These are phyloP conservation scores for Pipra filicauda DNA, from an alignment of 2,113 vertebrate species.

Conservation along the genomic window DNA sequence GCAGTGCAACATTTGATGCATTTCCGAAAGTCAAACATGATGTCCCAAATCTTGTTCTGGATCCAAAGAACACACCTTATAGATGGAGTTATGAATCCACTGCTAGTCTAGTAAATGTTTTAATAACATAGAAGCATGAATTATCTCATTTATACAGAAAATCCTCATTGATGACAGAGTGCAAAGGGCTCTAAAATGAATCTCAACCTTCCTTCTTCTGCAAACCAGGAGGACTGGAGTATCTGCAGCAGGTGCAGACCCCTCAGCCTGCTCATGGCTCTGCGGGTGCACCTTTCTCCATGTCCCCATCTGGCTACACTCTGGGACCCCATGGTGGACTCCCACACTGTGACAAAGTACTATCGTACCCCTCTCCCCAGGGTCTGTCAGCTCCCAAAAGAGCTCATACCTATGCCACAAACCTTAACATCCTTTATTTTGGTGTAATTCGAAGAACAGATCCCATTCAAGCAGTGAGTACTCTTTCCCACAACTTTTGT, in stretches of 20 bases:
- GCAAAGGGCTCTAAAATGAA: not conserved
- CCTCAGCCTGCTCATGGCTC: not conserved
- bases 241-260: rapidly evolving
- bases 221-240: rapidly evolving
- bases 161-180: not conserved
- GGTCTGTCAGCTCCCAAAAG: rapidly evolving
- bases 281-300: rapidly evolving
- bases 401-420: not conserved
- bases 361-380: not conserved
- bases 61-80: not conserved
- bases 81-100: not conserved
- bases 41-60: not conserved
- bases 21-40: not conserved
- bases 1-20: not conserved
- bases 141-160: not conserved
- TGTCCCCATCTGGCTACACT: rapidly evolving
- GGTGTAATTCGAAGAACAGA: not conserved
- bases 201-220: rapidly evolving
- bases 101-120: not conserved
- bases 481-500: not conserved
- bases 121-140: not conserved
- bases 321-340: not conserved
- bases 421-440: not conserved
- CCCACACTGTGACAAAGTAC: rapidly evolving
- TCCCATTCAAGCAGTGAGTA: not conserved